These are phyloP conservation scores for Sipha maydis DNA, from an alignment of 2,888 invertebrate genomes.

Conservation along the genomic window DNA sequence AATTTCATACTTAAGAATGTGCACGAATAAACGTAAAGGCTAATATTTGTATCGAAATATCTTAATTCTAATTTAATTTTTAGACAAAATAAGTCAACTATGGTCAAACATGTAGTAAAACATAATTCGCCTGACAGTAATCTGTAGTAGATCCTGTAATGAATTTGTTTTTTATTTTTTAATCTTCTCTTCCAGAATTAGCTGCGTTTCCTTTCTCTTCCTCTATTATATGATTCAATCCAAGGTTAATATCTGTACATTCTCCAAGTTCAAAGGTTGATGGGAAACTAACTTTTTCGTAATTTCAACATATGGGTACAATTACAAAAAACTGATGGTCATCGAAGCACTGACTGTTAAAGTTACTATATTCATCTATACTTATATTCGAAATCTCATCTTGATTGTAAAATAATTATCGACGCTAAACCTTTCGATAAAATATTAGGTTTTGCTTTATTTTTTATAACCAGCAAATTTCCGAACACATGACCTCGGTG, in stretches of 20 bases:
- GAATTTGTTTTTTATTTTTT: not conserved
- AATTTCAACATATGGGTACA: not conserved
- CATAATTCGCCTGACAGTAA: not conserved
- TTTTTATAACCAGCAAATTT: not conserved
- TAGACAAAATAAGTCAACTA: too few relatives aligned
- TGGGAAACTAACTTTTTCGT: not conserved
- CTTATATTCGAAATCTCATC: not conserved
- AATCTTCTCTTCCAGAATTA: not conserved
- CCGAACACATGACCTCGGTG: not conserved
- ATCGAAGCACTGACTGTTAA: not conserved
- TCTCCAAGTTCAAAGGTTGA: not conserved
- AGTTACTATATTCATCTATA: not conserved
- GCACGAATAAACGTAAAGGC: not conserved
- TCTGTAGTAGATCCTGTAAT: not conserved
- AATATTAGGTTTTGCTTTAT: not conserved
- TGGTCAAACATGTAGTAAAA: not conserved
- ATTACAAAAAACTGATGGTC: not conserved
- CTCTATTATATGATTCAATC: not conserved
- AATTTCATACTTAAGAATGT: not conserved
- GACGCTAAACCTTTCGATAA: too few relatives aligned
- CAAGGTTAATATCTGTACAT: not conserved
- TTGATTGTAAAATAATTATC: not conserved
- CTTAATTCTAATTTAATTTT: too few relatives aligned
- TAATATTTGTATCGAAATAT: not conserved
- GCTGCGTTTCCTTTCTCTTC: not conserved